Base-by-base conservation (phyloP, 2,888 invertebrate genomes). In the Cacoxenus indagator region DNA sequence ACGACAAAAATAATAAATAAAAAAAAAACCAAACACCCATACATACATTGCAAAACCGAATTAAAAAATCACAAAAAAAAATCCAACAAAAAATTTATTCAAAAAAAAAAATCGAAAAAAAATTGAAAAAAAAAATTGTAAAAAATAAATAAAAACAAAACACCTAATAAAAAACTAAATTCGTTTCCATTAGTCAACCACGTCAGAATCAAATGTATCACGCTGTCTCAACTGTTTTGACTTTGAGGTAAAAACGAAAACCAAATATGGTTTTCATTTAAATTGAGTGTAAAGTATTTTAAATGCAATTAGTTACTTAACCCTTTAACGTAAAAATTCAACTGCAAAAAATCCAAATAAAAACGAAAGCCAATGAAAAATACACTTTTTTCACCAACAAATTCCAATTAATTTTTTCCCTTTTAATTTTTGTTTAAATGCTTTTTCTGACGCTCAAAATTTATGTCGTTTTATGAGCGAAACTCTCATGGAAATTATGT, bases 181-280 rank as follows among this genome's bases (percentile, higher is more conserved):
- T 75, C 74, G 26, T 43, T 22, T 76, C 78, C 78, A 84, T 86
- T 83, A 83, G 83, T 78, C 81, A 77, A 84, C 85, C 87, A 81
- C 86, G 87, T 83, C 84, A 87, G 92, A 95, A 95, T 92, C 95
- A 95, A 93, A 95, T 96, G 95, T 96, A 95, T 93, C 95, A 95
- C 92, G 96, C 96, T 89, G 96, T 96, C 89, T 96, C 95, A 84
- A 95, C 96, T 89, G 95, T 96, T 89, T 95, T 96, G 91, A 94
- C 95, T 87, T 93, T 96, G 94, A 94, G 94, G 95, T 95, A 94
- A 93, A 81, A 77, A 72, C 26, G 43, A 22, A 27, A 64, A 54
- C 19, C 64, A 57, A 67, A 70, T 65, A 31, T 9, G 69, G 62
- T 48, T 6, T 6, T 4, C 4, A 31, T 17, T 31, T 17, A 31